Conservation (phyloP, 2,888 invertebrate species). For the Euplagia quadripunctaria region DNA sequence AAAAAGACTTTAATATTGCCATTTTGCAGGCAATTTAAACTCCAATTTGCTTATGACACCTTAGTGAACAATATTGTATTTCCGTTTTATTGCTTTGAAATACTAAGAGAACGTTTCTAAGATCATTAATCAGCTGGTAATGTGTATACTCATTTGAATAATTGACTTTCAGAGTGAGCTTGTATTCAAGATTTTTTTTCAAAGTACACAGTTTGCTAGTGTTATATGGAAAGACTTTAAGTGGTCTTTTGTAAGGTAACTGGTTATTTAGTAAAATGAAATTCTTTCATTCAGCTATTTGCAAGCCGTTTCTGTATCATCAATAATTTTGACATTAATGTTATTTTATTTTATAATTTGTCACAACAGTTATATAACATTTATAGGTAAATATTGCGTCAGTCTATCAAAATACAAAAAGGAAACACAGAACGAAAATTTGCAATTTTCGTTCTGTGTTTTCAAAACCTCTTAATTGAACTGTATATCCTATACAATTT, state of each 20-base stretch:
- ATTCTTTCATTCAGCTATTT: neutral
- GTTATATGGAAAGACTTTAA: neutral
- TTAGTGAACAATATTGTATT: slow-evolving; percentile 38
- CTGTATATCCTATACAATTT: too few relatives aligned
- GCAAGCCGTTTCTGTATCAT: too few relatives aligned
- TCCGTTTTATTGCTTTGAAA: slow-evolving; percentile 39
- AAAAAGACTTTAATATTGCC: slow-evolving; percentile 56
- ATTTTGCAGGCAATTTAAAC: slow-evolving; percentile 59
- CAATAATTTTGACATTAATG: too few relatives aligned
- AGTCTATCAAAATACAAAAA: too few relatives aligned
- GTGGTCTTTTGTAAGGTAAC: neutral
- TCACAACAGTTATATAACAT: too few relatives aligned
- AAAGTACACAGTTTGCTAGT: neutral
- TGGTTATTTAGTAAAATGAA: neutral
- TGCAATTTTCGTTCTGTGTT: too few relatives aligned
- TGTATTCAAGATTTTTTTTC: neutral
- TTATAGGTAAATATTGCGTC: too few relatives aligned
- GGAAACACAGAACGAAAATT: too few relatives aligned
- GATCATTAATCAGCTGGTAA: slow-evolving; percentile 30
- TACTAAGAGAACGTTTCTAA: slow-evolving; percentile 30
- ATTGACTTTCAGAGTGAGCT: neutral
- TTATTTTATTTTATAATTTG: too few relatives aligned
- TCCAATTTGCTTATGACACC: slow-evolving; percentile 54
- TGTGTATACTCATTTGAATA: slow-evolving; percentile 13
- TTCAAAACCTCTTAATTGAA: too few relatives aligned